These are phyloP conservation scores for Apostichopus japonicus DNA, from an alignment of 35 echinoderm and acorn worm species.

Conservation along the genomic window DNA sequence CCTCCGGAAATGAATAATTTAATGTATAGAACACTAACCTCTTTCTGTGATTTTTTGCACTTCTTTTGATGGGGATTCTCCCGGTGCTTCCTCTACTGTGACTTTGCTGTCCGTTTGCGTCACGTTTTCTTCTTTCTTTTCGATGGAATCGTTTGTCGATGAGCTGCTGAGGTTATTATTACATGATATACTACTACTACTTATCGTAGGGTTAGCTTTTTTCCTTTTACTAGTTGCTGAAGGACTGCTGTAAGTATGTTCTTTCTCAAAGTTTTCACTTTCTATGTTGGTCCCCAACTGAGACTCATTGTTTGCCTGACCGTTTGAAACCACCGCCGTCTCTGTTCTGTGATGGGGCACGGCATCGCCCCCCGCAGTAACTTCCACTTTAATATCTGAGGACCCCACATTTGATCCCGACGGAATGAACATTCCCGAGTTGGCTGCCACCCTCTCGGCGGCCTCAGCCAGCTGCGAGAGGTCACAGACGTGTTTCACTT, in stretches of 20 bases:
- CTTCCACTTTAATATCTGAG: slow-evolving; percentile 7
- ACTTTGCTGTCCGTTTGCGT: neutral
- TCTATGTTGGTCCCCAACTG: too few species aligned
- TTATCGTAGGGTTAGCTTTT: neutral
- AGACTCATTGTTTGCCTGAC: too few species aligned
- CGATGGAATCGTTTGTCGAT: neutral
- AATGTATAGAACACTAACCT: neutral
- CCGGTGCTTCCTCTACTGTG: neutral
- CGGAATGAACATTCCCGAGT: neutral
- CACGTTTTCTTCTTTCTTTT: neutral
- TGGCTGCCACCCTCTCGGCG: slow-evolving; percentile 16
- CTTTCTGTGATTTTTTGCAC: neutral
- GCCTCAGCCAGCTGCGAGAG: slow-evolving; percentile 25
- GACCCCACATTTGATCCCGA: neutral
- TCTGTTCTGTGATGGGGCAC: neutral
- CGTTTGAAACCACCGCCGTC: neutral
- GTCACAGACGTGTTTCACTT: slow-evolving; percentile 30
- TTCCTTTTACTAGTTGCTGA: neutral
- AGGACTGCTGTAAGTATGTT: slow-evolving; percentile 21
- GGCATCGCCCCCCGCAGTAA: neutral
- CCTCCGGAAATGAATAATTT: too few species aligned
- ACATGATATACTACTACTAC: neutral
- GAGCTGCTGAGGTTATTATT: slow-evolving; percentile 3
- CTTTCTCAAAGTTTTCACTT: neutral
- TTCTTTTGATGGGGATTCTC: neutral